phyloP scores from a whole-genome alignment of 2,113 vertebrate genomes.

The Redunca redunca region DNA sequence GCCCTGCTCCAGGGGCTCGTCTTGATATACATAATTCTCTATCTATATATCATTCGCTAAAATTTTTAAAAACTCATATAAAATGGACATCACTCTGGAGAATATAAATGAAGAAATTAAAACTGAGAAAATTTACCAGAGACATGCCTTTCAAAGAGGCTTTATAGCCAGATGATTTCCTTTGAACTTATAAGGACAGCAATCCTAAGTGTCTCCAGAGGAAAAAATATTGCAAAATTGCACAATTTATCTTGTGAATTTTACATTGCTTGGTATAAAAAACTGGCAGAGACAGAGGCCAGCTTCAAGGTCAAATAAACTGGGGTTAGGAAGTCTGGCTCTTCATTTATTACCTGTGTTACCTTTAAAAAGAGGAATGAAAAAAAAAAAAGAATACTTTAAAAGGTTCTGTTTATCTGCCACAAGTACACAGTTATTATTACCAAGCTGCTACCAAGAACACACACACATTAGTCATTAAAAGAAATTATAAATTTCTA shows the following conservation, averaged over 20 bases:
- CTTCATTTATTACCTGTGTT: neutral
- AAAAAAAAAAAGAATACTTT: neutral
- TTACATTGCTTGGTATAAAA: neutral
- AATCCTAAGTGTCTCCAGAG: neutral
- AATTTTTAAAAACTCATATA: neutral
- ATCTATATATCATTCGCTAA: neutral
- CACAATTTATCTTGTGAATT: neutral
- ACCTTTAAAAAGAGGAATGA: neutral
- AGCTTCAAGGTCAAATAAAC: neutral
- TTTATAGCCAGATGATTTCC: neutral
- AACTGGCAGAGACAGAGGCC: neutral
- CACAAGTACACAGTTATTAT: neutral
- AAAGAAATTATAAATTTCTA: constrained; percentile 1
- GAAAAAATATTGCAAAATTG: neutral
- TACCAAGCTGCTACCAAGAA: neutral
- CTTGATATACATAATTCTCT: neutral
- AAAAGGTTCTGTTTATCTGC: neutral
- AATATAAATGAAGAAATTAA: neutral
- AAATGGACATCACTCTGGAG: neutral
- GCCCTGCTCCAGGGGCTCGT: neutral
- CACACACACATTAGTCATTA: neutral
- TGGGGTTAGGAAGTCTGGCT: neutral
- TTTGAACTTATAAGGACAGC: neutral
- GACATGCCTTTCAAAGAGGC: neutral
- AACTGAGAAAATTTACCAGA: neutral